A percentile compares a stretch with the other conserved stretches of the same genome.
Evolutionary conservation across 2,797 vertebrate species (phyloP).

Genomic region (Podargus strigoides): DNA sequence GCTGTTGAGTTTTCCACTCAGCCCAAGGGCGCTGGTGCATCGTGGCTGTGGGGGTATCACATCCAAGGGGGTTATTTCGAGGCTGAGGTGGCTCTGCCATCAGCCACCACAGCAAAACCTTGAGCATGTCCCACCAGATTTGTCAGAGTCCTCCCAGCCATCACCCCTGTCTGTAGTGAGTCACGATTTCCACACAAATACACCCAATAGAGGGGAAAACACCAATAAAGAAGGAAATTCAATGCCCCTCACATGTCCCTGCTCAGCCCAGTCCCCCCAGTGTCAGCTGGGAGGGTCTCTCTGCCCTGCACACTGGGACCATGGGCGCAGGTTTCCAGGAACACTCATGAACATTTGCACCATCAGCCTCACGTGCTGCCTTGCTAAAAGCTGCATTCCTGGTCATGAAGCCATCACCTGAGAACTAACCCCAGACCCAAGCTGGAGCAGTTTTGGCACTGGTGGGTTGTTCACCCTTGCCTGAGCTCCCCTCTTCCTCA

Average conservation of each 20-base stretch:
- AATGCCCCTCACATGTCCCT: not conserved
- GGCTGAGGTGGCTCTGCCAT: not conserved
- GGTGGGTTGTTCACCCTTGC: too few species aligned
- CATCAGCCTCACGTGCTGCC: fast-evolving
- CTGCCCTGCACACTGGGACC: not conserved
- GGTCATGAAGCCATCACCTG: not conserved
- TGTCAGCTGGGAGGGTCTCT: not conserved
- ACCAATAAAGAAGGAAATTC: not conserved
- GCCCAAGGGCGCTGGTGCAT: not conserved
- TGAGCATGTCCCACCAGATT: not conserved
- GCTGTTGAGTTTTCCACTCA: fast-evolving
- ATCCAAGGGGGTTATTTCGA: not conserved
- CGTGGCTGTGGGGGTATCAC: fast-evolving
- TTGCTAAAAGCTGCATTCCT: not conserved
- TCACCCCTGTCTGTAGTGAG: fast-evolving
- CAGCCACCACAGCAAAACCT: not conserved
- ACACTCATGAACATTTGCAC: not conserved
- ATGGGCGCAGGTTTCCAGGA: not conserved
- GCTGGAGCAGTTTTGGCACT: not conserved
- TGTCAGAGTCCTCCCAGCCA: not conserved
- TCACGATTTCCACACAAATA: not conserved
- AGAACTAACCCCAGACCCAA: not conserved
- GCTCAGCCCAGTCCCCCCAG: not conserved
- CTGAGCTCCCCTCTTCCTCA: not conserved
- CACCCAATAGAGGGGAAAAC: fast-evolving